phyloP scores from a whole-genome alignment of 1,140 invertebrate species.

The Coptotermes formosanus region DNA sequence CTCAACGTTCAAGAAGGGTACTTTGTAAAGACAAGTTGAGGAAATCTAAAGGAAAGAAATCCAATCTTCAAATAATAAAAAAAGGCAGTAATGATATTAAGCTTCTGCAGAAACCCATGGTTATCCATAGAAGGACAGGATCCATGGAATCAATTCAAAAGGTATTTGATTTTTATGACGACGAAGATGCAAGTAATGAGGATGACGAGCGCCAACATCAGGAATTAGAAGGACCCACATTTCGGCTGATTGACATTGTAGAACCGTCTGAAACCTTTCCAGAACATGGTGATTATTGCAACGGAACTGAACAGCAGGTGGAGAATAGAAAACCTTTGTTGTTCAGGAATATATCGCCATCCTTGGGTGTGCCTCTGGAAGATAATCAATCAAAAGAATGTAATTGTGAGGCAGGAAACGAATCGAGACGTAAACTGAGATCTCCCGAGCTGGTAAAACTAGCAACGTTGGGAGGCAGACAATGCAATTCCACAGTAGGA shows the following conservation, averaged over 20 bases:
- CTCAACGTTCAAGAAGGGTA: background rate
- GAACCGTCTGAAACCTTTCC: background rate
- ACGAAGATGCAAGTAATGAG: background rate
- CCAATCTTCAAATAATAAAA: background rate
- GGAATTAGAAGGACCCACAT: background rate
- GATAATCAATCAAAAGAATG: background rate
- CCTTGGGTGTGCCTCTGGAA: background rate
- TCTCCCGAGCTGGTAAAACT: background rate
- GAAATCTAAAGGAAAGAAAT: too few species aligned
- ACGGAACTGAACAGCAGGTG: background rate
- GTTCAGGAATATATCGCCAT: slow-evolving; percentile 14
- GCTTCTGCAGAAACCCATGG: background rate
- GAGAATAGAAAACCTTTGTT: background rate
- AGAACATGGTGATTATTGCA: background rate
- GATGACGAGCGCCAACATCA: background rate
- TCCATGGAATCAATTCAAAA: background rate
- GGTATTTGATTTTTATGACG: background rate
- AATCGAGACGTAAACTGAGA: background rate
- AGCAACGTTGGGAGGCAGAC: background rate
- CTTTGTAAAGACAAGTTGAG: too few species aligned
- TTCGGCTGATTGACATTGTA: slow-evolving; percentile 7
- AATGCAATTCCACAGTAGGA: background rate
- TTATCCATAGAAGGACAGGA: background rate
- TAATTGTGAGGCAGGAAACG: background rate
- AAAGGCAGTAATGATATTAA: background rate